Evolutionary conservation across 2,797 vertebrate genomes (phyloP).

Genomic region (Anguilla marmorata): DNA sequence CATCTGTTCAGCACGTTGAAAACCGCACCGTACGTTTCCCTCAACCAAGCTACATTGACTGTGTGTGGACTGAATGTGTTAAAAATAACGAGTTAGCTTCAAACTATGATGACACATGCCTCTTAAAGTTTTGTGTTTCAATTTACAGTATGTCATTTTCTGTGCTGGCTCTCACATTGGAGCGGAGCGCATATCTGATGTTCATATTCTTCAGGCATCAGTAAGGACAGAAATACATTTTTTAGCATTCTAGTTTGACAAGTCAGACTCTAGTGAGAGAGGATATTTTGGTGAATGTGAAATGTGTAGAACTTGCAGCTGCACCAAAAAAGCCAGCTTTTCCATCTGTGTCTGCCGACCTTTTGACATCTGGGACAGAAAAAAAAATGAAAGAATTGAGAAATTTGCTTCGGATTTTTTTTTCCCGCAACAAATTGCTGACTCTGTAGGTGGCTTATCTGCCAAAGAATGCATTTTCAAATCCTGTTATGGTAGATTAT

Average conservation of each 20-base stretch:
- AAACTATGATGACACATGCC: background rate
- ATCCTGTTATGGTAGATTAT: slow-evolving; percentile 65
- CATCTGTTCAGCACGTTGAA: slow-evolving; percentile 31
- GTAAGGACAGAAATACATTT: background rate
- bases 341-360: background rate
- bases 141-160: background rate
- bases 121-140: background rate
- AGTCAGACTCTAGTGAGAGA: background rate
- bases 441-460: slow-evolving; percentile 57
- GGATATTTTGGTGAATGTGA: background rate
- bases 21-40: background rate
- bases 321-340: background rate
- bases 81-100: background rate
- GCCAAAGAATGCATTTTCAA: slow-evolving; percentile 57
- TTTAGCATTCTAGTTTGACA: background rate
- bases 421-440: slow-evolving; percentile 46
- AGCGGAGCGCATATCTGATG: background rate
- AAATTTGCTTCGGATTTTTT: background rate
- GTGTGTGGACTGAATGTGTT: background rate
- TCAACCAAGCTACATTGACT: background rate
- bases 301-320: background rate
- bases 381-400: background rate
- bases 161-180: background rate
- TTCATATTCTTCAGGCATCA: background rate
- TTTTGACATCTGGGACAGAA: background rate